A percentile compares a stretch with the other conserved stretches of the same genome.
These are phyloP conservation scores for Sapayoa aenigma DNA, from an alignment of 2,113 vertebrate species.

Conservation along the genomic window DNA sequence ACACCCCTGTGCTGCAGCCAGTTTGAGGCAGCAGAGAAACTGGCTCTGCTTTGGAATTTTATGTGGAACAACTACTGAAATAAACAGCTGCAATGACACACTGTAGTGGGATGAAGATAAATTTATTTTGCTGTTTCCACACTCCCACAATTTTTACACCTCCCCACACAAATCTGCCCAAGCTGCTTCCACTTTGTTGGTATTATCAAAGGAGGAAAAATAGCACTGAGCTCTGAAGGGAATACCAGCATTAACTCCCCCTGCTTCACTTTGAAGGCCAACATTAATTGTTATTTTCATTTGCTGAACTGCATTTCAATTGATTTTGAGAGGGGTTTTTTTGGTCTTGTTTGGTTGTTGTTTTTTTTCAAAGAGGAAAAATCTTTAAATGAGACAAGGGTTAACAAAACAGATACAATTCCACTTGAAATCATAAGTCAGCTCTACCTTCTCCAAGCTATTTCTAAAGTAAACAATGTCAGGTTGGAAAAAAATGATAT, in stretches of 20 bases:
- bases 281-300: constrained; percentile 39
- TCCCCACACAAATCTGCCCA: constrained; percentile 62
- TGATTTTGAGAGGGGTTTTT: not conserved
- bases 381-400: not conserved
- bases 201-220: constrained; percentile 52
- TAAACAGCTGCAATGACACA: constrained; percentile 66
- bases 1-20: not conserved
- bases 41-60: not conserved
- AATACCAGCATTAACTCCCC: constrained; percentile 15
- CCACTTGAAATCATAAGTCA: not conserved
- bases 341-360: not conserved
- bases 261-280: constrained; percentile 26
- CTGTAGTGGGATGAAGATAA: constrained; percentile 59
- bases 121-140: constrained; percentile 66
- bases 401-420: not conserved
- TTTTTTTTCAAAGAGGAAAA: not conserved
- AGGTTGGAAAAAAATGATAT: not conserved
- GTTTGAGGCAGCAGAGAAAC: not conserved
- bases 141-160: constrained; percentile 66
- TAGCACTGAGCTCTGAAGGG: constrained; percentile 3
- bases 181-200: constrained; percentile 59
- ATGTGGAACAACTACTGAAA: constrained; percentile 45
- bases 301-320: constrained; percentile 12
- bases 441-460: not conserved
- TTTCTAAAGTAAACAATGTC: constrained; percentile 1